Evolutionary conservation across 2,888 invertebrate genomes (phyloP).

Genomic region (Charanyca ferruginea): DNA sequence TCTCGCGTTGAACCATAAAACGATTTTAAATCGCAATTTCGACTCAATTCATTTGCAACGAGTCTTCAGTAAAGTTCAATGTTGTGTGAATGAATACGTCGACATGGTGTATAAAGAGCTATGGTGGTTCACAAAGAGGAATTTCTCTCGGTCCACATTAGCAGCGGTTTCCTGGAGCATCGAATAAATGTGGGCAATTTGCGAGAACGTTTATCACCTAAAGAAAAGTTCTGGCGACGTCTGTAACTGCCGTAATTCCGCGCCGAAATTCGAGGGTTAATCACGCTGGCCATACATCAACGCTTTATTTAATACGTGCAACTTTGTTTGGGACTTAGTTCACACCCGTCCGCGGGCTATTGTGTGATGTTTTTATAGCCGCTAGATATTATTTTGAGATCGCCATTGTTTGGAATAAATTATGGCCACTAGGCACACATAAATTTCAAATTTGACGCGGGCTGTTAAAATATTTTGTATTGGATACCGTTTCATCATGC

Average conservation of each 20-base stretch:
- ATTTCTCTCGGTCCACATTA: constrained; percentile 81
- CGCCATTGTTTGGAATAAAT: constrained; percentile 56
- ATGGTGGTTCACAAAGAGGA: constrained; percentile 73
- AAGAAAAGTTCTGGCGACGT: constrained; percentile 89
- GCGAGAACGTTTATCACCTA: constrained; percentile 89
- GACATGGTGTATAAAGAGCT: constrained; percentile 68
- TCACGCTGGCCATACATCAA: constrained; percentile 83
- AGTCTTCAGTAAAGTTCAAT: constrained; percentile 76
- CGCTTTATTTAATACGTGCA: constrained; percentile 83
- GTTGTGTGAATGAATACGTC: constrained; percentile 76
- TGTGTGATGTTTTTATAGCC: constrained; percentile 61
- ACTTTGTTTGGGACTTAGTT: constrained; percentile 79
- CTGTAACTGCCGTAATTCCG: constrained; percentile 86
- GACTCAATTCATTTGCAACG: constrained; percentile 78
- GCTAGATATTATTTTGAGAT: constrained; percentile 63
- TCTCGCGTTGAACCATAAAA: constrained; percentile 77
- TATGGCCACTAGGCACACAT: constrained; percentile 51
- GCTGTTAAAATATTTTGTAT: constrained; percentile 54
- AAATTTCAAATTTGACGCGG: constrained; percentile 47
- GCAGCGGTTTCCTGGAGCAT: constrained; percentile 81
- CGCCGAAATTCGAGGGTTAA: constrained; percentile 85
- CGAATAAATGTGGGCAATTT: constrained; percentile 89
- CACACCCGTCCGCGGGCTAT: constrained; percentile 59
- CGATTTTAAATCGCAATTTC: constrained; percentile 76
- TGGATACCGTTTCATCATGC: constrained; percentile 38